These are phyloP conservation scores for Limnephilus rhombicus DNA, from an alignment of 2,888 invertebrate genomes.

Conservation along the genomic window DNA sequence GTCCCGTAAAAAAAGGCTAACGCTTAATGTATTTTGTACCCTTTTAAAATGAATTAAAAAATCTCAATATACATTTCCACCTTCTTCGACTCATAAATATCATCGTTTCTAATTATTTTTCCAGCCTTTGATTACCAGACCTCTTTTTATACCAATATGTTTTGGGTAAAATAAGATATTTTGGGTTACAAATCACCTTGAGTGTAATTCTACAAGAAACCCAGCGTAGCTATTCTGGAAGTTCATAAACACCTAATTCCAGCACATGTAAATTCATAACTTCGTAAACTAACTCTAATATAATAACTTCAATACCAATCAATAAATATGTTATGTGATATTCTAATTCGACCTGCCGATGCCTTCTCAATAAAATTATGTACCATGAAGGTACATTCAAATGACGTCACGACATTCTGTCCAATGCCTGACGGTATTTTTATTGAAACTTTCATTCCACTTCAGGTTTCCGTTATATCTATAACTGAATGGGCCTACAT, in stretches of 20 bases:
- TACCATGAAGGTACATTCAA: not conserved
- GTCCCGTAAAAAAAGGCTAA: too few relatives aligned
- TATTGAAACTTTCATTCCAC: constrained; percentile 54
- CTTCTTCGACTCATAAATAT: too few relatives aligned
- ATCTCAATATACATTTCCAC: too few relatives aligned
- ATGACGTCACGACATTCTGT: constrained; percentile 6
- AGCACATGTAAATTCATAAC: not conserved
- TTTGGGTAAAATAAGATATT: too few relatives aligned
- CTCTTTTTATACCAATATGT: too few relatives aligned
- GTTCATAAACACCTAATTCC: not conserved
- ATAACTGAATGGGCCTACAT: constrained; percentile 12
- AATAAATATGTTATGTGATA: not conserved
- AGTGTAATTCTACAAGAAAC: too few relatives aligned
- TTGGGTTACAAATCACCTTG: too few relatives aligned
- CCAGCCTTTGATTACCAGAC: too few relatives aligned
- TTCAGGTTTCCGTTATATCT: constrained; percentile 53
- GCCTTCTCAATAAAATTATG: not conserved
- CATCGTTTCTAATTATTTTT: too few relatives aligned
- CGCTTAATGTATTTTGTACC: too few relatives aligned
- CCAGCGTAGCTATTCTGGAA: too few relatives aligned
- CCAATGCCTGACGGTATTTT: constrained; percentile 29
- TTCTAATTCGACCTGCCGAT: not conserved
- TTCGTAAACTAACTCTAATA: not conserved
- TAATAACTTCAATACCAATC: not conserved
- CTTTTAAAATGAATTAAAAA: too few relatives aligned